Conservation (phyloP, 2,888 invertebrate species). For the Prenolepis imparis region DNA sequence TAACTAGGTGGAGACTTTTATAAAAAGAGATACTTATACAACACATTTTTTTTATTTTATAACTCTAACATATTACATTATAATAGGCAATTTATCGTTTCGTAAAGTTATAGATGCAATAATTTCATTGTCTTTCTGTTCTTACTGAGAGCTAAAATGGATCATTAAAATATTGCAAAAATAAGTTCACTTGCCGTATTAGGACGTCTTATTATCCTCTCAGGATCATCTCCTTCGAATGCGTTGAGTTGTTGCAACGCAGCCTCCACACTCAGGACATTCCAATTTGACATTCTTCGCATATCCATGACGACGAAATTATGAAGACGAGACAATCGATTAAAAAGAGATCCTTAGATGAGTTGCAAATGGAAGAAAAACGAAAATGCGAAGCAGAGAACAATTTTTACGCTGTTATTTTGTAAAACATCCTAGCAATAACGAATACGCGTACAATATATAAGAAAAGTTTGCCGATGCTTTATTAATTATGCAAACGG, state of each 20-base stretch:
- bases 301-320: conserved; percentile 77
- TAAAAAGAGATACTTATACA: background rate
- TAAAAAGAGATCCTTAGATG: background rate
- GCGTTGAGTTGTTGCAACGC: conserved; percentile 83
- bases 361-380: background rate
- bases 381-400: background rate
- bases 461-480: background rate
- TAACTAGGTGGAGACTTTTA: background rate
- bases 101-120: background rate
- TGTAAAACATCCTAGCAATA: conserved; percentile 6
- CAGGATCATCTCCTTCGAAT: conserved; percentile 77
- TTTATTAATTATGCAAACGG: conserved; percentile 29
- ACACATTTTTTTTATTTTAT: background rate
- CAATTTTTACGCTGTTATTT: conserved; percentile 27
- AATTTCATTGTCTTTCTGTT: conserved; percentile 15
- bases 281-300: conserved; percentile 86
- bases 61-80: background rate
- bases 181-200: conserved; percentile 79
- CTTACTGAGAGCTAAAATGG: background rate
- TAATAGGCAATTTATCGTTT: background rate
- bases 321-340: conserved; percentile 42
- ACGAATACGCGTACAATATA: background rate
- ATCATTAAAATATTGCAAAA: background rate
- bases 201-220: conserved; percentile 75
- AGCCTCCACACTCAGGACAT: conserved; percentile 84